A percentile compares a stretch with the other conserved stretches of the same genome.
Evolutionary conservation across 64 coral and sea anemone genomes (phyloP).

Genomic region (Montipora capricornis): DNA sequence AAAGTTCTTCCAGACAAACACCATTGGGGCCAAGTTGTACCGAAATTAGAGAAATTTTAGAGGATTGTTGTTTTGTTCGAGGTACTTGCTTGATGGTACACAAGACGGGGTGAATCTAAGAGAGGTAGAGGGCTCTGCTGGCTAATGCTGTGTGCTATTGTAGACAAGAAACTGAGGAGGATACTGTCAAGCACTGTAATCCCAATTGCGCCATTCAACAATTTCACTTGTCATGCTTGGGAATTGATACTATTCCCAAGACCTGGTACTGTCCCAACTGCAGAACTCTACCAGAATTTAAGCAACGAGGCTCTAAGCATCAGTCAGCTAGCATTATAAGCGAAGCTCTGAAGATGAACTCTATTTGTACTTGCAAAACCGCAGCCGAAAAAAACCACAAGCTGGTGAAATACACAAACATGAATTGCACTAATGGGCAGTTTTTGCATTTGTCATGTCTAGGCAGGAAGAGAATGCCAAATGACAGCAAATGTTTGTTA

Average conservation of each 20-base stretch:
- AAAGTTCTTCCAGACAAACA: slow-evolving; percentile 39
- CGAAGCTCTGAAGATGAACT: neutral
- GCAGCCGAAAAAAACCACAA: no score
- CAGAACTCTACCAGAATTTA: neutral
- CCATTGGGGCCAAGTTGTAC: slow-evolving; percentile 55
- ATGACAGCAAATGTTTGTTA: no score
- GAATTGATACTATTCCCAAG: neutral
- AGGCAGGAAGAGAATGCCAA: no score
- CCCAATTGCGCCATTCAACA: neutral
- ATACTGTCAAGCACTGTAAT: neutral
- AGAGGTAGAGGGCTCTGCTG: neutral
- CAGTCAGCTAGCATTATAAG: neutral
- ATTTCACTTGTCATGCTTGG: neutral
- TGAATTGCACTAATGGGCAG: no score
- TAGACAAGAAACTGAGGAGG: slow-evolving; percentile 9
- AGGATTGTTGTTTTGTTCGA: slow-evolving; percentile 58
- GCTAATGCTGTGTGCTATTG: slow-evolving; percentile 63
- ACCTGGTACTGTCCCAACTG: neutral
- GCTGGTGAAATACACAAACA: no score
- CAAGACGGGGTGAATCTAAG: slow-evolving; percentile 21
- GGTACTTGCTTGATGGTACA: slow-evolving; percentile 56
- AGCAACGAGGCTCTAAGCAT: neutral
- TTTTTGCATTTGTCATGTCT: no score
- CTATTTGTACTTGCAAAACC: neutral
- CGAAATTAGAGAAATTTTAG: slow-evolving; percentile 70